Base-by-base conservation (phyloP, 2,888 invertebrate species). In the Lycia hirtaria region DNA sequence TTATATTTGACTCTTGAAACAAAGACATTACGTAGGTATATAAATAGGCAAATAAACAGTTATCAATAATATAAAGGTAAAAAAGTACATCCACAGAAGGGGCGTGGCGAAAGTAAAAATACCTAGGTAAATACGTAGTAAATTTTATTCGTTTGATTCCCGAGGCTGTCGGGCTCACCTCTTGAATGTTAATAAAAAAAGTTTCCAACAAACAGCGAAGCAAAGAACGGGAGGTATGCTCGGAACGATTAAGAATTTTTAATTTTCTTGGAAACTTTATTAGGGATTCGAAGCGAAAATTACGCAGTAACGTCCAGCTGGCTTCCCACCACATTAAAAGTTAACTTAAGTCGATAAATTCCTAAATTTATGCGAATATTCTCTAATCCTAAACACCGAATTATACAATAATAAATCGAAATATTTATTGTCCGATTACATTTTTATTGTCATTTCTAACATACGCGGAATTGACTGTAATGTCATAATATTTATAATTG, bases 391-490 rank as follows among this genome's bases (percentile, higher is more conserved):
- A 83, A 79, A 87, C 82, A 87, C 73, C 79, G 68, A 83, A 71
- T 83, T 76, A 75, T 81, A 82, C 73, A 82, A 81, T 76, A 35
- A 47, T 47, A 47, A 47, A 76, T 77, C 71, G 72, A 72, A 71
- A 66, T 60, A 72, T 41, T 85, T 85, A 86, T 85, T 84, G 84
- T 84, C 83, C 67, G 72, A 76, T 73, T 73, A 72, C 66, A 72
- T 73, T 69, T 73, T 73, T 81, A 82, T 85, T 83, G 81, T 84
- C 83, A 72, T 73, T 75, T 74, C 71, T 67, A 78, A 73, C 69
- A 75, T 74, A 81, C 70, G 65, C 65, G 75, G 71, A 91, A 91
- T 90, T 90, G 91, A 91, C 91, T 71, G 83, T 65, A 75, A 77
- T 74, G 70, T 63, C 67, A 69, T 63, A 64, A 35, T 47, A 47